Percentiles rank a stretch among this genome's conserved stretches.
Evolutionary conservation across 2,888 invertebrate genomes (phyloP).

Genomic region (Hypomecis atomaria): DNA sequence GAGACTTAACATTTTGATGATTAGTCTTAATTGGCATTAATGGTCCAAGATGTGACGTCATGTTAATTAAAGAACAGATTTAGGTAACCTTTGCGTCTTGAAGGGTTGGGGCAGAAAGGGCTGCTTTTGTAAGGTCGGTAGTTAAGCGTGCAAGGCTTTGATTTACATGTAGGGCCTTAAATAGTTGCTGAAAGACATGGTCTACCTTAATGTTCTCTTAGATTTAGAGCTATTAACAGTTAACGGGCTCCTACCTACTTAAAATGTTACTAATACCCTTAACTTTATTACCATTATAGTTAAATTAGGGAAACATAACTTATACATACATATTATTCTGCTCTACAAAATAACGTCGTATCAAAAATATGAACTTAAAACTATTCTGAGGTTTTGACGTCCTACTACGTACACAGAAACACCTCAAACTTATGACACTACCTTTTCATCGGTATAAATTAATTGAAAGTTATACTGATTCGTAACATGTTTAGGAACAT

Average conservation of each 20-base stretch:
- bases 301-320: no score
- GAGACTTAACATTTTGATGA: slow-evolving; percentile 42
- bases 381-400: no score
- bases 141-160: background rate
- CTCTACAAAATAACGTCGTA: no score
- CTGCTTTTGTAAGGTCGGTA: slow-evolving; percentile 7
- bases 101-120: slow-evolving; percentile 29
- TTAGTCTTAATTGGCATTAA: slow-evolving; percentile 46
- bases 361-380: no score
- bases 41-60: slow-evolving; percentile 31
- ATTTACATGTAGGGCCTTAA: background rate
- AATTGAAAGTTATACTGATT: no score
- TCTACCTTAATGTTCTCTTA: background rate
- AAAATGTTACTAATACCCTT: background rate
- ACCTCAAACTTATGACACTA: no score
- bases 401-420: no score
- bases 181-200: background rate
- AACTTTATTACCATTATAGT: background rate
- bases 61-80: slow-evolving; percentile 35
- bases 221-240: background rate
- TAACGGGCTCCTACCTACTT: background rate
- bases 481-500: no score
- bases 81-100: slow-evolving; percentile 28
- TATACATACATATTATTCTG: no score
- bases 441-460: no score